Evolutionary conservation across 1,140 invertebrate genomes (phyloP).

Genomic region (Plutomurus gul): DNA sequence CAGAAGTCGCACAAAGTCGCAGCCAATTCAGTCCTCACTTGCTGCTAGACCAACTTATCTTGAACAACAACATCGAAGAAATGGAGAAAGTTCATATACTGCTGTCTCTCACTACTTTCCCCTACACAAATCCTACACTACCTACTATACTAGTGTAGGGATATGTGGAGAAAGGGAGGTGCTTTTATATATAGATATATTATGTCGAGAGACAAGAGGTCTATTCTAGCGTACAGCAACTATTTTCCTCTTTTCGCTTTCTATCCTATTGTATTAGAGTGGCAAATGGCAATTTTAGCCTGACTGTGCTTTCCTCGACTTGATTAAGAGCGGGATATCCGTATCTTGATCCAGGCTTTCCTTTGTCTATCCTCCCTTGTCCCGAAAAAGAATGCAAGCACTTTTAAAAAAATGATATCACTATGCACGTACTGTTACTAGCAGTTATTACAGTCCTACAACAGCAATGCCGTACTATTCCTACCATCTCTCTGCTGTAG

Average conservation of each 20-base stretch:
- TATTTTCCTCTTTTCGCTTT: conserved; percentile 13
- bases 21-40: conserved; percentile 7
- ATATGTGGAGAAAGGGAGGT: no score
- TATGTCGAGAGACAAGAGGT: background rate
- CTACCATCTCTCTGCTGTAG: background rate
- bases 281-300: conserved; percentile 19
- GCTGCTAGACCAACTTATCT: no score
- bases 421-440: background rate
- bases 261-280: conserved; percentile 1
- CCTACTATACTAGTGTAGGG: no score
- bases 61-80: no score
- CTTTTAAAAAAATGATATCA: conserved; percentile 10
- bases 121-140: no score
- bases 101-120: background rate
- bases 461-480: background rate
- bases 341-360: conserved; percentile 16
- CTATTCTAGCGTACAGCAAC: background rate
- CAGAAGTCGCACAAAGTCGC: background rate
- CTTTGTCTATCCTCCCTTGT: background rate
- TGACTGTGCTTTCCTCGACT: conserved; percentile 6
- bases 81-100: background rate
- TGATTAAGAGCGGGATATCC: conserved; percentile 28
- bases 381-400: conserved; percentile 12
- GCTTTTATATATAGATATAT: no score
- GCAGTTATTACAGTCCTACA: background rate